Evolutionary conservation across 2,113 vertebrate genomes (phyloP), one percentile per base, ranked within the genome.

Genomic region (Suricata suricatta): DNA sequence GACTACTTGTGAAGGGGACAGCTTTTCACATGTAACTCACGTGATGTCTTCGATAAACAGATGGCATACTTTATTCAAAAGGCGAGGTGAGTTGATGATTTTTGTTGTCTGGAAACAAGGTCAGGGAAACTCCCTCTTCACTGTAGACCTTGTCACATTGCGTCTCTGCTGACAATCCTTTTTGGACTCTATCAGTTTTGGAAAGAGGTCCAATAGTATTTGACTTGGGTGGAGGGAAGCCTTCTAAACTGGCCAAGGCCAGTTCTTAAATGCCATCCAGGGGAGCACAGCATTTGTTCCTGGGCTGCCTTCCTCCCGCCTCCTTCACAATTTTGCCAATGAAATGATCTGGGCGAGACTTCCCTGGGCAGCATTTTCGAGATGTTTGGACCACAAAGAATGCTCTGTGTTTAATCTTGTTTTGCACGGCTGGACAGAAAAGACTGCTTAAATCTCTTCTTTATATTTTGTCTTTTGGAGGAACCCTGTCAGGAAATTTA

Each of bases 401-500:
- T 27, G 27, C n/a, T 87, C 47, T 60, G n/a, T 29, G 3, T 16
- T 77, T 74, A 15, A 69, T 77, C 76, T 93, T 35, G 38, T 66
- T 47, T 96, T 74, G 71, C 13, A 16, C 52, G 72, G 71, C 81
- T 95, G 77, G n/a, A 17, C 5, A 23, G 88, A 29, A 90, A 83
- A 72, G 38, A 69, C 35, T 77, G 52, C 86, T 71, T 96, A 92
- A 80, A 41, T 52, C 27, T 68, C 64, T 38, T 84, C 13, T 88
- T 35, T 88, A 7, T 90, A 2, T 93, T 94, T 96, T 95, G 27
- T 96, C 66, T 96, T 97, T 87, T 71, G 76, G 63, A n/a, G 91
- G 57, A 94, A 88, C 79, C 85, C 64, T 95, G 52, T 64, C 86
- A 99, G 99, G 97, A 98, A 88, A 86, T 95, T 90, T 97, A 81